Percentiles rank a stretch among this genome's conserved stretches.
phyloP scores from a whole-genome alignment of 1,140 invertebrate species.

The Nylanderia fulva region DNA sequence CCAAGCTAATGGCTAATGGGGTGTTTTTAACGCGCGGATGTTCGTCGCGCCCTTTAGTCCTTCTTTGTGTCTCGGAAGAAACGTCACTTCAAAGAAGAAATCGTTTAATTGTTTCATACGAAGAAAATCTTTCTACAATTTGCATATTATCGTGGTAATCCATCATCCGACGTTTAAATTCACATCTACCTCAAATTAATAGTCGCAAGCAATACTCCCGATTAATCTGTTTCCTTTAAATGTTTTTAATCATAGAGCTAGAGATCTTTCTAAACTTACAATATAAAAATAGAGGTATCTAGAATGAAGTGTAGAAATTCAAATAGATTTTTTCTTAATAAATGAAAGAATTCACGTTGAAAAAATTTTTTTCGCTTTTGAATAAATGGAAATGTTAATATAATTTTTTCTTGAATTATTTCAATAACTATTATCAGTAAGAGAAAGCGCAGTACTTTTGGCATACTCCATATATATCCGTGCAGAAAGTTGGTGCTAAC shows the following conservation, averaged over 20 bases:
- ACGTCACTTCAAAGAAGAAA: constrained; percentile 34
- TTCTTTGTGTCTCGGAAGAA: constrained; percentile 45
- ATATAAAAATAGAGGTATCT: neutral
- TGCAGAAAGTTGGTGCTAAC: neutral
- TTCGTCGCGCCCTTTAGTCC: constrained; percentile 20
- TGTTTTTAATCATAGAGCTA: neutral
- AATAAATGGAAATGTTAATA: no score
- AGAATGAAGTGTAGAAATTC: neutral
- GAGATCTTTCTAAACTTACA: neutral
- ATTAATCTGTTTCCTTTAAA: neutral
- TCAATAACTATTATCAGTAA: neutral
- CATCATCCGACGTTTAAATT: no score
- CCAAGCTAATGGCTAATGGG: constrained; percentile 76
- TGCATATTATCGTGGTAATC: neutral
- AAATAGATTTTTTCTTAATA: no score
- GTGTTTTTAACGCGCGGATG: constrained; percentile 62
- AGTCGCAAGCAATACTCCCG: neutral
- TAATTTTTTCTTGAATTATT: no score
- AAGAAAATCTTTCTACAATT: neutral
- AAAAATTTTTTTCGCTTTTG: no score
- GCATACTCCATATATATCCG: neutral
- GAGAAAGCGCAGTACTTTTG: neutral
- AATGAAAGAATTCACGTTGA: no score
- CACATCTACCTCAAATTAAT: neutral
- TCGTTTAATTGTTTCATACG: constrained; percentile 13